These are phyloP conservation scores for Parnassius apollo DNA, from an alignment of 2,888 invertebrate species.

Conservation along the genomic window DNA sequence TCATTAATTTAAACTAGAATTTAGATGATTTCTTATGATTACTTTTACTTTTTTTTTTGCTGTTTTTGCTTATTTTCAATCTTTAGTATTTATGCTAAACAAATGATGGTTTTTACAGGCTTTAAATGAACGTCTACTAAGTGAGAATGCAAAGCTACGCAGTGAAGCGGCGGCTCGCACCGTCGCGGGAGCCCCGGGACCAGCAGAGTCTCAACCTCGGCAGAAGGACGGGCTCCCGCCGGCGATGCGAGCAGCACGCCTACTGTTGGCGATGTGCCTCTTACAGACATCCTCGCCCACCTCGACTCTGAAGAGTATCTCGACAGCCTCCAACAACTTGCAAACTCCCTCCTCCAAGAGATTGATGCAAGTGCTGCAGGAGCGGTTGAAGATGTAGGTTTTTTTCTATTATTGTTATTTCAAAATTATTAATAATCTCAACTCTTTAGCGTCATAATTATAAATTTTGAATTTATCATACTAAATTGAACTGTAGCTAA, in stretches of 20 bases:
- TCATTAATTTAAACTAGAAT: too few relatives aligned
- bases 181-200: constrained; percentile 87
- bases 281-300: constrained; percentile 91
- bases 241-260: constrained; percentile 86
- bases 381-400: constrained; percentile 84
- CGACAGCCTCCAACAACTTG: constrained; percentile 89
- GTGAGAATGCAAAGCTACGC: constrained; percentile 84
- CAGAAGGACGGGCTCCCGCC: constrained; percentile 92
- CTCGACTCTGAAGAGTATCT: constrained; percentile 88
- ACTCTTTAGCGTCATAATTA: too few relatives aligned
- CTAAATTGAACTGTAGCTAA: too few relatives aligned
- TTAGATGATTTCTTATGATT: too few relatives aligned
- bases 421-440: too few relatives aligned
- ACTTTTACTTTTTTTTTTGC: too few relatives aligned
- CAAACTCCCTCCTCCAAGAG: constrained; percentile 90
- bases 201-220: constrained; percentile 95
- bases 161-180: constrained; percentile 82
- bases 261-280: constrained; percentile 90
- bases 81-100: neutral
- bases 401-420: neutral
- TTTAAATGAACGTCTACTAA: constrained; percentile 84
- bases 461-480: too few relatives aligned
- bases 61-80: too few relatives aligned
- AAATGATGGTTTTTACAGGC: constrained; percentile 39
- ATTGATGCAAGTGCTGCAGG: constrained; percentile 86